phyloP scores from a whole-genome alignment of 1,140 invertebrate species.

The Trichogramma pretiosum region DNA sequence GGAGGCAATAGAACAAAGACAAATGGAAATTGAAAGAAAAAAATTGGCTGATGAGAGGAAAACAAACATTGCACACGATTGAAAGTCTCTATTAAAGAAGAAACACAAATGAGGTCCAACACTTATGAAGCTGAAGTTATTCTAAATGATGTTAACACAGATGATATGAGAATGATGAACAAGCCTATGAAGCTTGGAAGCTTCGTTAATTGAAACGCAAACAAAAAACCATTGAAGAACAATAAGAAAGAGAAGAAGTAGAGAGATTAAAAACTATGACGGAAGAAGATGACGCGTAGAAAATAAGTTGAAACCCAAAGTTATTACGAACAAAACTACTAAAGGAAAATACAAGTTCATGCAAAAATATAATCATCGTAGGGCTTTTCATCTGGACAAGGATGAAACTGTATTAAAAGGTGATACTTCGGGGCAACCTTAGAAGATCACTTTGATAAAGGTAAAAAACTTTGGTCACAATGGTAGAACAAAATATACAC shows the following conservation, averaged over 20 bases:
- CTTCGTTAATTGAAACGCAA: constrained; percentile 90
- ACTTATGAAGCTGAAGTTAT: constrained; percentile 55
- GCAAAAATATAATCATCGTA: constrained; percentile 99
- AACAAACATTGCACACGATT: too few species aligned
- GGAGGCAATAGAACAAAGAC: constrained; percentile 75
- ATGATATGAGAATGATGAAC: constrained; percentile 97
- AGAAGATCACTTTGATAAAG: constrained; percentile 99
- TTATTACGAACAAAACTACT: constrained; percentile 85
- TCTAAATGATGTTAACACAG: constrained; percentile 86
- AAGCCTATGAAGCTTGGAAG: constrained; percentile 98
- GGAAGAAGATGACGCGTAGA: constrained; percentile 92
- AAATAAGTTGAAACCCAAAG: constrained; percentile 83
- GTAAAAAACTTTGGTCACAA: constrained; percentile 99
- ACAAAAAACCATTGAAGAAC: constrained; percentile 90
- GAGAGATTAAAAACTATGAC: constrained; percentile 89
- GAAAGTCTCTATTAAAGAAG: too few species aligned
- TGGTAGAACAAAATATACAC: constrained; percentile 97
- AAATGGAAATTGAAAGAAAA: constrained; percentile 55
- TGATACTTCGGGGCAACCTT: constrained; percentile 95
- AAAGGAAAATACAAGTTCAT: constrained; percentile 99
- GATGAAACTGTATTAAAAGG: constrained; percentile 90
- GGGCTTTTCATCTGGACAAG: constrained; percentile 94
- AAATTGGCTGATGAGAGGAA: constrained; percentile 56
- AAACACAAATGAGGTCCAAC: constrained; percentile 42
- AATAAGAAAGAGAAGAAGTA: constrained; percentile 84